Evolutionary conservation across 2,888 invertebrate species (phyloP).

Genomic region (Stomorhina lunata): DNA sequence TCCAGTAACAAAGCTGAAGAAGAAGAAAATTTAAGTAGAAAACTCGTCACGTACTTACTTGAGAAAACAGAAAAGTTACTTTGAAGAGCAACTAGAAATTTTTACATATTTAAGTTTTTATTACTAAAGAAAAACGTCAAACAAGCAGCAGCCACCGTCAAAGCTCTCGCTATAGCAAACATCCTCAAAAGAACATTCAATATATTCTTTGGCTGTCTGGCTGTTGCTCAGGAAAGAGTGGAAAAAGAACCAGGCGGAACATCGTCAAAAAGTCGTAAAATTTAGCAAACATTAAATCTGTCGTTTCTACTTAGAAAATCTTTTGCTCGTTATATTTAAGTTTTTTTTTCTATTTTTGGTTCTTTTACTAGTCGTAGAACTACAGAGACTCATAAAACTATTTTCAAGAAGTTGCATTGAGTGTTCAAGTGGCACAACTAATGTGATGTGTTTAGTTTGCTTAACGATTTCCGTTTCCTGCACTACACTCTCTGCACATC

Average conservation of each 20-base stretch:
- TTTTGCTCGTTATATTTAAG: conserved; percentile 32
- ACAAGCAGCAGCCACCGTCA: not conserved
- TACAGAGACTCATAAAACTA: not conserved
- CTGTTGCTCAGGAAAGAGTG: not conserved
- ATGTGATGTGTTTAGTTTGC: conserved; percentile 61
- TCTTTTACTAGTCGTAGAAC: not conserved
- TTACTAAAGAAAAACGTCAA: conserved; percentile 6
- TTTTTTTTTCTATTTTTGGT: not conserved
- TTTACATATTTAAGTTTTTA: not conserved
- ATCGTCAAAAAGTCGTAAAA: conserved; percentile 58
- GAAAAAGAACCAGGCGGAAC: conserved; percentile 10
- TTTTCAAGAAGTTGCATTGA: conserved; percentile 37
- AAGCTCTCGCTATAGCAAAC: not conserved
- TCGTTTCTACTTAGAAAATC: conserved; percentile 36
- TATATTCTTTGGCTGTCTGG: not conserved
- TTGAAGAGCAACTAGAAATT: not conserved
- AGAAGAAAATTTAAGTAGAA: conserved; percentile 7
- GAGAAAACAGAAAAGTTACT: not conserved
- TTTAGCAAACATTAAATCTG: conserved; percentile 52
- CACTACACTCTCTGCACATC: not conserved
- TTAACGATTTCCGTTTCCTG: conserved; percentile 64
- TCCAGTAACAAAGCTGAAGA: not conserved
- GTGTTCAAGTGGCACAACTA: conserved; percentile 55
- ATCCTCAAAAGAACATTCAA: conserved; percentile 11
- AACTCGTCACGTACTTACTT: conserved; percentile 20